Evolutionary conservation across 2,113 vertebrate species (phyloP).

Genomic region (Pterocles orientalis): DNA sequence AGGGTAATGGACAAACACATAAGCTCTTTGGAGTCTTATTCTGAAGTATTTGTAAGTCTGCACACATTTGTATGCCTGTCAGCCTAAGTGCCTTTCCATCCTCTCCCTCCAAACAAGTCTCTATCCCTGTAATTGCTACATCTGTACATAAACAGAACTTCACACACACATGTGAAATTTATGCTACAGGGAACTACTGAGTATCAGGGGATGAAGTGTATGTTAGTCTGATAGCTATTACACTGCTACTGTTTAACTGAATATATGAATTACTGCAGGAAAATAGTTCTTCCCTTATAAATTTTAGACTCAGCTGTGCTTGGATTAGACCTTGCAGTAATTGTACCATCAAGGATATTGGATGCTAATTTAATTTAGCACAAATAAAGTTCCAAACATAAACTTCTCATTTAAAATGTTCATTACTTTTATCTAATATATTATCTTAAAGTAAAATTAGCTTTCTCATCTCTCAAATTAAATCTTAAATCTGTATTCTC

Average conservation of each 20-base stretch:
- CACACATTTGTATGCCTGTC: not conserved
- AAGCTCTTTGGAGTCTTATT: not conserved
- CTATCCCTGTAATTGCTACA: not conserved
- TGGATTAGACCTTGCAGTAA: not conserved
- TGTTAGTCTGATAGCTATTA: not conserved
- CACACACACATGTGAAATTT: not conserved
- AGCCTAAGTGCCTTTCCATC: not conserved
- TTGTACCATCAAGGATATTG: not conserved
- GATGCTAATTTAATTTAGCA: not conserved
- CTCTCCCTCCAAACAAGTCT: not conserved
- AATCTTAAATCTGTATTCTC: not conserved
- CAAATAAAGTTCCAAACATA: not conserved
- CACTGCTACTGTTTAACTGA: not conserved
- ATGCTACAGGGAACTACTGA: not conserved
- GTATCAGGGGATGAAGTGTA: not conserved
- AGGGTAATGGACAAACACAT: not conserved
- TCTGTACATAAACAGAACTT: not conserved
- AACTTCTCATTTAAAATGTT: not conserved
- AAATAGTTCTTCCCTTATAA: not conserved
- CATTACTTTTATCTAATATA: not conserved
- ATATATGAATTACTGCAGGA: not conserved
- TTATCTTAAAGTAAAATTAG: conserved; percentile 1
- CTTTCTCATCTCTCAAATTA: not conserved
- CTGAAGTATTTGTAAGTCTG: not conserved
- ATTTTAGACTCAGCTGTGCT: not conserved